Conservation (phyloP, 1,140 invertebrate species). For the Aphelenchoides besseyi region DNA sequence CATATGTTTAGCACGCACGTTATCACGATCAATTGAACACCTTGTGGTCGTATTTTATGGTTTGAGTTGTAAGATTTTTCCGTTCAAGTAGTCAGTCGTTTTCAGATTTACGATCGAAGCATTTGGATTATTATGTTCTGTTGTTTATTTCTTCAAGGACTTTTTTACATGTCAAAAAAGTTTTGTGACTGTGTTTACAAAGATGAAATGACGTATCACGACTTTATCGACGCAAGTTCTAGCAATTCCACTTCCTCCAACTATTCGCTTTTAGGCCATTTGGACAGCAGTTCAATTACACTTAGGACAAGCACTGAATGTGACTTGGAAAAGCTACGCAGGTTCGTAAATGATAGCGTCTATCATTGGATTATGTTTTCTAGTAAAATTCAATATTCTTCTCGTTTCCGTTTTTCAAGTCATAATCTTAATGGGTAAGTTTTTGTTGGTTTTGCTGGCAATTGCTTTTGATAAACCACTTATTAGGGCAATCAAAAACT, state of each 20-base stretch:
- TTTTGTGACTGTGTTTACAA: neutral
- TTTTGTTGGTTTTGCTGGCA: too few relatives aligned
- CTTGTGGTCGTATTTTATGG: neutral
- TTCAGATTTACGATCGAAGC: neutral
- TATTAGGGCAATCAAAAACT: neutral
- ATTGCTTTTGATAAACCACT: too few relatives aligned
- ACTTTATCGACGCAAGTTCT: too few relatives aligned
- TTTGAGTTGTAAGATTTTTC: neutral
- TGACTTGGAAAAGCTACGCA: neutral
- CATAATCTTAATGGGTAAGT: neutral
- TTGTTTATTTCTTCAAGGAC: neutral
- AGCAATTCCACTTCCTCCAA: too few relatives aligned
- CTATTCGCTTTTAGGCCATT: neutral
- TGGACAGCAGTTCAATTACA: slow-evolving; percentile 7
- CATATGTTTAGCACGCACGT: neutral
- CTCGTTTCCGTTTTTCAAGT: neutral
- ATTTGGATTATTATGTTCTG: neutral
- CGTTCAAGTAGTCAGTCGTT: neutral
- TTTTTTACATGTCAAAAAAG: neutral
- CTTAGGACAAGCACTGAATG: neutral
- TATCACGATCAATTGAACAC: neutral
- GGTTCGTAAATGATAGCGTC: neutral
- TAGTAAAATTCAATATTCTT: neutral
- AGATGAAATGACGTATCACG: too few relatives aligned
- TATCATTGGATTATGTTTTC: neutral